phyloP scores from a whole-genome alignment of 2,113 vertebrate genomes.

The Rhagologus leucostigma region DNA sequence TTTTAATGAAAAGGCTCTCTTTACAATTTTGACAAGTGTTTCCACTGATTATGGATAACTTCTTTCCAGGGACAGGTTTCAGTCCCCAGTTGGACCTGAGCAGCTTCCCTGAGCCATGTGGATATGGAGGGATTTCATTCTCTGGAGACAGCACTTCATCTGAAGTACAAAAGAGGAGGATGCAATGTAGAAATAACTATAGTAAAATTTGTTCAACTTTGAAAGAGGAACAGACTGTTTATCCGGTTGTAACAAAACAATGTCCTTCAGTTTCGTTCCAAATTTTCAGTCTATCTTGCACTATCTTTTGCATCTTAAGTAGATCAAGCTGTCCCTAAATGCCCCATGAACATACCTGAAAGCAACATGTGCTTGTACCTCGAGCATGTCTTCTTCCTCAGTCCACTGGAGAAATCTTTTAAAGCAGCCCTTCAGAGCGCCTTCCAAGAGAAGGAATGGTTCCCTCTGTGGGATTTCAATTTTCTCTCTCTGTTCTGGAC shows the following conservation, averaged over 20 bases:
- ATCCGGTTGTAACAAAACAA: not conserved
- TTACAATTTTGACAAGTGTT: not conserved
- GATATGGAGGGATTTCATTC: not conserved
- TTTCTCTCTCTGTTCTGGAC: not conserved
- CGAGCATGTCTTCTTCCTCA: not conserved
- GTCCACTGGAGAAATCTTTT: not conserved
- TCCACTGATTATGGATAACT: not conserved
- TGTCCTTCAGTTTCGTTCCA: not conserved
- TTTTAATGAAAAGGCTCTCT: not conserved
- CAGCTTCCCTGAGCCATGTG: not conserved
- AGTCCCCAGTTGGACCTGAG: not conserved
- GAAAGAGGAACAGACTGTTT: not conserved
- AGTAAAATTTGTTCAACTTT: not conserved
- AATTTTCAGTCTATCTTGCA: not conserved
- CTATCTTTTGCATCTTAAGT: not conserved
- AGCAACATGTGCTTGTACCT: not conserved
- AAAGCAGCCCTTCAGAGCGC: not conserved
- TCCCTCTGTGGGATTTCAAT: not conserved
- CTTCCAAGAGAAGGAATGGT: not conserved
- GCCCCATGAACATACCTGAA: not conserved
- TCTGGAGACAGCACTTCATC: not conserved
- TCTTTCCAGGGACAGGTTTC: not conserved
- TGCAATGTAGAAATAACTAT: not conserved
- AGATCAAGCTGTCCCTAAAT: not conserved
- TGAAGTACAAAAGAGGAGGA: not conserved